A percentile compares a stretch with the other conserved stretches of the same genome.
Evolutionary conservation across 2,888 invertebrate species (phyloP).

Genomic region (Tiliacea aurago): DNA sequence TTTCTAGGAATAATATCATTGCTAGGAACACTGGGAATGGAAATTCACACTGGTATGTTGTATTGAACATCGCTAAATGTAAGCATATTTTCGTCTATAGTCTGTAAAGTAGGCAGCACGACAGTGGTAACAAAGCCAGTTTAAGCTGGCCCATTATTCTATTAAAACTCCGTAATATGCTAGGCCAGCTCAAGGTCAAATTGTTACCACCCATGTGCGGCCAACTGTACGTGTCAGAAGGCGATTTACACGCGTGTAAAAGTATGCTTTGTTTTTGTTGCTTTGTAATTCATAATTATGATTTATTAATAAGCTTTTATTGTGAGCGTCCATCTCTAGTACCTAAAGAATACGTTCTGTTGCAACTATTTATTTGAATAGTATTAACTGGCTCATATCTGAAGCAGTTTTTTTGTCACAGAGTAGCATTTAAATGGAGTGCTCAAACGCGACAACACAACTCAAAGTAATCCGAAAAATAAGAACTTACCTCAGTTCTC

Average conservation of each 20-base stretch:
- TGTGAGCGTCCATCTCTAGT: background rate
- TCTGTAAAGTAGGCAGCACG: background rate
- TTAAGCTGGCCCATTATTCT: background rate
- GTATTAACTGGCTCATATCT: background rate
- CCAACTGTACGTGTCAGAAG: background rate
- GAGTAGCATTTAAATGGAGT: background rate
- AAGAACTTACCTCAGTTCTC: background rate
- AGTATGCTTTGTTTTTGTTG: background rate
- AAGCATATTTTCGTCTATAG: constrained; percentile 1
- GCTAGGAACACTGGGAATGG: background rate
- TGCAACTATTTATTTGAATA: background rate
- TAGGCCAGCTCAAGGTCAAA: background rate
- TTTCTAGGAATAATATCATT: background rate
- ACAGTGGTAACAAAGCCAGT: background rate
- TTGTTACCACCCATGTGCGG: background rate
- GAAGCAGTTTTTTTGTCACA: background rate
- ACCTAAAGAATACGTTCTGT: background rate
- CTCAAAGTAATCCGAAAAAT: background rate
- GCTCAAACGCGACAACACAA: background rate
- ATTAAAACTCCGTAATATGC: background rate
- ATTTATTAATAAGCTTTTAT: background rate
- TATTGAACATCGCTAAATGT: background rate
- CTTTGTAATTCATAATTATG: background rate
- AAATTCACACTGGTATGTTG: background rate
- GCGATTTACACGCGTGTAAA: background rate